phyloP scores from a whole-genome alignment of 92 coral and sea anemone genomes.

The Meandrina meandrites region DNA sequence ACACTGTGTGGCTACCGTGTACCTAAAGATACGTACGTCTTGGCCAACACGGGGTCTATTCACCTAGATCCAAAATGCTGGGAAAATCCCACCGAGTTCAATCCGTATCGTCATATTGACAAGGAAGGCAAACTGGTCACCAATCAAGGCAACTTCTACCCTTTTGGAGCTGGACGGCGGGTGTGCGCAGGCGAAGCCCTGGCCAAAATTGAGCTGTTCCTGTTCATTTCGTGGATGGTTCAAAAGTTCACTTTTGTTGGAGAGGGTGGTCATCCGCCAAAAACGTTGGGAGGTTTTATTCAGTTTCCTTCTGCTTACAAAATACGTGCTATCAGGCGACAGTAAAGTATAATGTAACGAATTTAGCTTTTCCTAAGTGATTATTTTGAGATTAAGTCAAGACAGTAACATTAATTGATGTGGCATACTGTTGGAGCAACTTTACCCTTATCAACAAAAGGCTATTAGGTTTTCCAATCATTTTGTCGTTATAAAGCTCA shows the following conservation, averaged over 20 bases:
- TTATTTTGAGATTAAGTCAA: too few species aligned
- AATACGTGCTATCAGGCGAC: conserved; percentile 50
- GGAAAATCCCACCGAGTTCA: conserved; percentile 31
- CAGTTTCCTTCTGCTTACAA: conserved; percentile 18
- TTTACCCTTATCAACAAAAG: too few species aligned
- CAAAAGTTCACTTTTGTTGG: conserved; percentile 59
- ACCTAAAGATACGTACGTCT: conserved; percentile 22
- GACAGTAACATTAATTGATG: too few species aligned
- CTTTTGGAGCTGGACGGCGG: conserved; percentile 36
- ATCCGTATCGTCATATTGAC: conserved; percentile 59
- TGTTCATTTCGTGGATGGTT: conserved; percentile 55
- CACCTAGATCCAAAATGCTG: conserved; percentile 38
- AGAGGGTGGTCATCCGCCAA: conserved; percentile 55
- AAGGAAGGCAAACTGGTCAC: too few species aligned
- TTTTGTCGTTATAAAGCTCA: too few species aligned
- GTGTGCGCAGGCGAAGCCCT: conserved; percentile 65
- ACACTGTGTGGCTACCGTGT: conserved; percentile 37
- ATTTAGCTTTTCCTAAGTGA: too few species aligned
- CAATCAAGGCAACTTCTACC: too few species aligned
- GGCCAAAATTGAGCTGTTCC: conserved; percentile 58
- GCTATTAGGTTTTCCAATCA: too few species aligned
- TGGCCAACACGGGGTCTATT: conserved; percentile 10
- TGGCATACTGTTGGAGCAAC: too few species aligned
- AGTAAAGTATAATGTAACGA: neutral
- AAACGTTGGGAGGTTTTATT: neutral